phyloP scores from a whole-genome alignment of 1,140 invertebrate species.

The Drosophila rufa region DNA sequence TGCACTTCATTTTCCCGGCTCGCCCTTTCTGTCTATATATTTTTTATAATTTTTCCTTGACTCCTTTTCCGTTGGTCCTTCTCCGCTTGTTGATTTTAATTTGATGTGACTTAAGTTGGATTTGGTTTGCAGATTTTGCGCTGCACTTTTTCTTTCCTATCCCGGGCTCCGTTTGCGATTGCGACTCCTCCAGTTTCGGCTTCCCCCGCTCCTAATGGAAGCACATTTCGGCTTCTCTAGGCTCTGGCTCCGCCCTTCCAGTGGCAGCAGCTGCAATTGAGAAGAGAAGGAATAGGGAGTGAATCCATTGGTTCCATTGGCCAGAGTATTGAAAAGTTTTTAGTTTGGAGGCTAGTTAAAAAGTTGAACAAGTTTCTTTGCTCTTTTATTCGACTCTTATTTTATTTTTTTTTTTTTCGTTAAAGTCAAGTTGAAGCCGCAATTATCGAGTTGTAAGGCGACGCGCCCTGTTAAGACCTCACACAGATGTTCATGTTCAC shows the following conservation, averaged over 20 bases:
- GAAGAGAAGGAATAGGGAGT: slow-evolving; percentile 18
- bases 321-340: slow-evolving; percentile 75
- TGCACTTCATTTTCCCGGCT: slow-evolving; percentile 75
- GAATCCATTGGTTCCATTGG: slow-evolving; percentile 57
- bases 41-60: slow-evolving; percentile 56
- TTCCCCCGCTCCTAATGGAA: slow-evolving; percentile 40
- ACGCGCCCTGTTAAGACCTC: slow-evolving; percentile 41
- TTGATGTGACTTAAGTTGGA: slow-evolving; percentile 84
- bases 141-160: slow-evolving; percentile 51
- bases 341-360: slow-evolving; percentile 76
- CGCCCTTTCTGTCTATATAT: slow-evolving; percentile 27
- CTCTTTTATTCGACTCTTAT: slow-evolving; percentile 40
- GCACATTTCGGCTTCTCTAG: slow-evolving; percentile 65
- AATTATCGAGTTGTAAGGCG: slow-evolving; percentile 80
- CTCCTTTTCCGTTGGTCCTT: slow-evolving; percentile 30
- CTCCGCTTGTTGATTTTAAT: slow-evolving; percentile 81
- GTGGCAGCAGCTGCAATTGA: slow-evolving; percentile 58
- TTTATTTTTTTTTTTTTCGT: slow-evolving; percentile 27
- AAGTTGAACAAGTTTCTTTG: slow-evolving; percentile 73
- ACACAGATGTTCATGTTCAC: slow-evolving; percentile 58
- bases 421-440: slow-evolving; percentile 81
- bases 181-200: slow-evolving; percentile 36
- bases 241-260: slow-evolving; percentile 14
- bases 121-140: slow-evolving; percentile 78
- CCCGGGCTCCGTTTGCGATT: slow-evolving; percentile 11